Percentiles rank a stretch among this genome's conserved stretches.
Conservation (phyloP, 2,888 invertebrate genomes). For the Pristionchus mayeri region DNA sequence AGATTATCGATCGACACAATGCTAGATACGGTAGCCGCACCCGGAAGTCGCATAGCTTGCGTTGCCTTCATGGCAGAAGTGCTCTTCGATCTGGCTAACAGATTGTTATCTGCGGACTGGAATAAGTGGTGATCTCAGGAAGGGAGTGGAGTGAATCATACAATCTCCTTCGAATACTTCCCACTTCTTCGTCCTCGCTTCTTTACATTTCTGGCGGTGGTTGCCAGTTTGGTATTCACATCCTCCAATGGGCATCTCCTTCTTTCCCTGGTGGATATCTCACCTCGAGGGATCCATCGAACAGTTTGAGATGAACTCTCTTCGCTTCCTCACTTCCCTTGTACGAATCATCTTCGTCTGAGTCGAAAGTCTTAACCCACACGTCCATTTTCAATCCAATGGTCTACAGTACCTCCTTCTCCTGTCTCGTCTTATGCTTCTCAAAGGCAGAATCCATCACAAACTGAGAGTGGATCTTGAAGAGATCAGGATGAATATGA, state of each 20-base stretch:
- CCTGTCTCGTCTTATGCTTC: slow-evolving; percentile 1
- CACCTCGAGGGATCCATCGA: slow-evolving; percentile 19
- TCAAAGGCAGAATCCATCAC: slow-evolving; percentile 45
- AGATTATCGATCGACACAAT: slow-evolving; percentile 1
- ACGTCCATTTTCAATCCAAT: neutral
- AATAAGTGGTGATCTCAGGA: neutral
- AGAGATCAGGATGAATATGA: slow-evolving; percentile 36
- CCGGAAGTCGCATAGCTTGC: neutral
- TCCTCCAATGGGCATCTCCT: neutral
- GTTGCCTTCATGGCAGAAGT: neutral
- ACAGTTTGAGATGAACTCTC: neutral
- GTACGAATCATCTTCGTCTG: slow-evolving; percentile 24
- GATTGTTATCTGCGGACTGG: slow-evolving; percentile 31
- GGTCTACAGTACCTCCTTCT: slow-evolving; percentile 8
- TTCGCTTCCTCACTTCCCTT: slow-evolving; percentile 30
- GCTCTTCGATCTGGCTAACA: neutral
- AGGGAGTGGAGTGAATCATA: too few relatives aligned
- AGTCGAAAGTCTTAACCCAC: neutral
- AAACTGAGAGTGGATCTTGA: slow-evolving; percentile 43
- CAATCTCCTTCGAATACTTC: slow-evolving; percentile 10
- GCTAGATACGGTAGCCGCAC: neutral
- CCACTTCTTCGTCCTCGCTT: slow-evolving; percentile 16
- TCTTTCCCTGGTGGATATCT: neutral
- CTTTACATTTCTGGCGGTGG: neutral
- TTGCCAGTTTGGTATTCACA: neutral